Evolutionary conservation across 1,140 invertebrate species (phyloP), one percentile per base, ranked within the genome.

Genomic region (Ips nitidus): DNA sequence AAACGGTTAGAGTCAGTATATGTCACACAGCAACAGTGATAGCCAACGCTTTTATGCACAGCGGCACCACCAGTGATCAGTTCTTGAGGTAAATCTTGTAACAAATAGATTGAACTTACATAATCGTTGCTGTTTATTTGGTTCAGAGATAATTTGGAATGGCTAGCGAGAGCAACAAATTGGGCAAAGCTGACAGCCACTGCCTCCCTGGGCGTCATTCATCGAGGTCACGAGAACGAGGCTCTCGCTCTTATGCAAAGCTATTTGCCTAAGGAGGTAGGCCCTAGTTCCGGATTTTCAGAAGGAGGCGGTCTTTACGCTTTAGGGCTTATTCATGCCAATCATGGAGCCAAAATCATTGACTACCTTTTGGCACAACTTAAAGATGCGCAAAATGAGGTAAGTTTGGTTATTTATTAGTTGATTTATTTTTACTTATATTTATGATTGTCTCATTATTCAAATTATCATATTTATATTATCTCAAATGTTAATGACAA

Each of bases 101-200:
- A 43, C 1, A 2, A 50, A 22, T 22, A 22, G 0, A 22, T 22
- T 22, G 22, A 22, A 22, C 0, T 50, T 22, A 7, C 47, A 22
- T 8, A 36, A 41, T 41, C 7, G 6, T 41, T 8, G 39, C 36
- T 2, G 22, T 50, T 50, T 50, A 22, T 56, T 37, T 56, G 38
- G 8, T 56, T 37, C 53, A 92, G 97, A 75, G 97, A 99, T 79
- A 99, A 99, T 81, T 84, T 99, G 42, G 98, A 99, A 78, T 99
- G 98, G 98, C 82, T 99, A 61, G 94, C 95, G 1, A 86, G 97
- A 66, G 98, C 98, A 0, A 99, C 97, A 6, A 99, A 99, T 81
- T 99, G 98, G 98, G 98, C 98, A 0, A 99, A 99, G 81, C 86
- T 99, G 72, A 98, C 97, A 47, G 98, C 98, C 0, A 99, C 98